Conservation (phyloP, 2,888 invertebrate species). For the Sialis lutaria region DNA sequence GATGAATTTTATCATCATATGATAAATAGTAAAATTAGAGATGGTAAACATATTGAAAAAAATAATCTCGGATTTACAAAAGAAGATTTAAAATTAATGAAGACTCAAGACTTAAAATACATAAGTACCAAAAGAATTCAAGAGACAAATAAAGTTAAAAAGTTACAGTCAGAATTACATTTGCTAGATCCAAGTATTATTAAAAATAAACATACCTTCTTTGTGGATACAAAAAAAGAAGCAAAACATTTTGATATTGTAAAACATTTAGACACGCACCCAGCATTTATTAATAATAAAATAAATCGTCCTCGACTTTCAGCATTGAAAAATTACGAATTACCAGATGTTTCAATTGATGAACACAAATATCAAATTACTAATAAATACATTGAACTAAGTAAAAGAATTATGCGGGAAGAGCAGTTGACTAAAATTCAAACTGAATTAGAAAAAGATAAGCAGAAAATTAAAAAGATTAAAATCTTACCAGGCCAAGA, state of each 20-base stretch:
- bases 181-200: conserved; percentile 57
- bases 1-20: conserved; percentile 99
- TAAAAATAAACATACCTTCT: conserved; percentile 64
- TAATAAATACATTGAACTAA: conserved; percentile 53
- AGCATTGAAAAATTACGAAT: conserved; percentile 36
- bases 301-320: conserved; percentile 50
- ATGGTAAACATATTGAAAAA: conserved; percentile 44
- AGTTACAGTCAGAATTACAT: conserved; percentile 62
- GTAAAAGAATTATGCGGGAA: conserved; percentile 60
- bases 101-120: conserved; percentile 83
- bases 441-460: conserved; percentile 59
- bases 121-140: conserved; percentile 69
- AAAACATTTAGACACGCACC: conserved; percentile 57
- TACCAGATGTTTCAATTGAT: conserved; percentile 24
- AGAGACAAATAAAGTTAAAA: conserved; percentile 61
- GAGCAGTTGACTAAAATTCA: conserved; percentile 56
- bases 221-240: conserved; percentile 41
- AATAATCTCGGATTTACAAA: conserved; percentile 55
- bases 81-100: conserved; percentile 76
- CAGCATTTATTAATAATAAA: conserved; percentile 44
- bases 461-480: conserved; percentile 40
- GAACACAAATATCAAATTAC: conserved; percentile 39
- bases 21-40: conserved; percentile 65
- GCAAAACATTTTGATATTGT: conserved; percentile 46
- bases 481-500: conserved; percentile 46